A percentile compares a stretch with the other conserved stretches of the same genome.
Evolutionary conservation across 2,797 vertebrate species (phyloP).

Genomic region (Leuciscus waleckii): DNA sequence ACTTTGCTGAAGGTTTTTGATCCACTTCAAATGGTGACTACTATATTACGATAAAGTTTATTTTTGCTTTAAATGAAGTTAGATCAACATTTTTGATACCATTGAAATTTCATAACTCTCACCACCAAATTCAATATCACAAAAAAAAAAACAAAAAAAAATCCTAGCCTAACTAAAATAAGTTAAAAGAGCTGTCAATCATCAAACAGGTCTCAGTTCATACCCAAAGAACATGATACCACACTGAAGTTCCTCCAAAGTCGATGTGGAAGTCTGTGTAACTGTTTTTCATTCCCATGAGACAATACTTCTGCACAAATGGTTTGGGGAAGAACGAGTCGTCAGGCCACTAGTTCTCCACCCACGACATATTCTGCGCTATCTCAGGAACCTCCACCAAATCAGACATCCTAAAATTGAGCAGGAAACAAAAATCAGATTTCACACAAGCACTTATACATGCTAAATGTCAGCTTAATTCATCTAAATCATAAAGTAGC

Average conservation of each 20-base stretch:
- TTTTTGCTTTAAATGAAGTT: too few relatives aligned
- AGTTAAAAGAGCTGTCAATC: too few relatives aligned
- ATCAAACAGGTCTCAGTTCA: too few relatives aligned
- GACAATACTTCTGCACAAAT: constrained; percentile 98
- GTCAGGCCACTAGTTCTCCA: constrained; percentile 99
- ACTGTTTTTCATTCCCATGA: constrained; percentile 98
- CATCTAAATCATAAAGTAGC: not conserved
- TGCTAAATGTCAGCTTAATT: not conserved
- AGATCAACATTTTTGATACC: too few relatives aligned
- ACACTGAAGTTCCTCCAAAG: constrained; percentile 98
- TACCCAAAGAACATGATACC: constrained; percentile 99
- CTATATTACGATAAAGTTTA: too few relatives aligned
- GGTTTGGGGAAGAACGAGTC: constrained; percentile 99
- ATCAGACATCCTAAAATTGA: constrained; percentile 88
- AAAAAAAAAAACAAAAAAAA: fast-evolving
- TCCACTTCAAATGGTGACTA: too few relatives aligned
- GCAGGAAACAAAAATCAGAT: not conserved
- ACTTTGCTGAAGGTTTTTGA: too few relatives aligned
- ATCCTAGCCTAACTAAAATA: too few relatives aligned
- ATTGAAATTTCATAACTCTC: too few relatives aligned
- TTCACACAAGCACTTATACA: not conserved
- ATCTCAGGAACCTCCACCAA: constrained; percentile 95
- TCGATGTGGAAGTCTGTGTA: constrained; percentile 99
- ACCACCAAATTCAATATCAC: too few relatives aligned
- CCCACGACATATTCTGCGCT: constrained; percentile 97